Evolutionary conservation across 1,140 invertebrate species (phyloP).

Genomic region (Drosophila azteca): DNA sequence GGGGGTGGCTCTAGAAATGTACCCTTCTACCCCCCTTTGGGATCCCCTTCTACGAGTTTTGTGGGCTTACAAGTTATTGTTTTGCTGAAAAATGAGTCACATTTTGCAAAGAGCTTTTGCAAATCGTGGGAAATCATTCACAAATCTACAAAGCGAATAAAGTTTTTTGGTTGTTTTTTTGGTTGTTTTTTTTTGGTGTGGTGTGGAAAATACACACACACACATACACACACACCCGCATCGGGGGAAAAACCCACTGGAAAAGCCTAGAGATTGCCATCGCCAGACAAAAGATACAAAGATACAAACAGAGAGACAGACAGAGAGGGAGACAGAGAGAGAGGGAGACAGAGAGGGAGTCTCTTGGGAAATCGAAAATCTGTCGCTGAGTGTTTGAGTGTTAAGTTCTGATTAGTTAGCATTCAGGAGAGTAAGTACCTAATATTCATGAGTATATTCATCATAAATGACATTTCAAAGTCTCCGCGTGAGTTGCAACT

Average conservation of each 20-base stretch:
- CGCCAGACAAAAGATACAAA: conserved; percentile 31
- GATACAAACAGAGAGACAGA: conserved; percentile 18
- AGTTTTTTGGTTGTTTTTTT: no score
- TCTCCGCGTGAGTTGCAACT: conserved; percentile 26
- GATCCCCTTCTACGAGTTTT: no score
- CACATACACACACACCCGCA: conserved; percentile 69
- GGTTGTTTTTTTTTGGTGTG: conserved; percentile 1
- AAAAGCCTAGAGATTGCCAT: conserved; percentile 4
- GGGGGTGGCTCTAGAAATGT: background rate
- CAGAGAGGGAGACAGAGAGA: no score
- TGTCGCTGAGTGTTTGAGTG: conserved; percentile 28
- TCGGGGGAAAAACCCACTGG: no score
- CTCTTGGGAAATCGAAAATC: conserved; percentile 34
- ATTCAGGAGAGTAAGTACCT: conserved; percentile 27
- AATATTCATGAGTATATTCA: conserved; percentile 48
- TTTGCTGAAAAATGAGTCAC: conserved; percentile 71
- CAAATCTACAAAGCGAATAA: conserved; percentile 23
- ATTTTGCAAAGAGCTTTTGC: conserved; percentile 49
- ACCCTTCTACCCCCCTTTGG: no score
- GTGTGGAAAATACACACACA: conserved; percentile 64
- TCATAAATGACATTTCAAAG: conserved; percentile 64
- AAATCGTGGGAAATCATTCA: conserved; percentile 76
- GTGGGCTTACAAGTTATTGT: conserved; percentile 73
- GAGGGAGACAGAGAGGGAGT: no score
- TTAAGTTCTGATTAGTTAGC: conserved; percentile 68